These are phyloP conservation scores for Rhabdomys pumilio DNA, from an alignment of 2,797 vertebrate genomes.

Conservation along the genomic window DNA sequence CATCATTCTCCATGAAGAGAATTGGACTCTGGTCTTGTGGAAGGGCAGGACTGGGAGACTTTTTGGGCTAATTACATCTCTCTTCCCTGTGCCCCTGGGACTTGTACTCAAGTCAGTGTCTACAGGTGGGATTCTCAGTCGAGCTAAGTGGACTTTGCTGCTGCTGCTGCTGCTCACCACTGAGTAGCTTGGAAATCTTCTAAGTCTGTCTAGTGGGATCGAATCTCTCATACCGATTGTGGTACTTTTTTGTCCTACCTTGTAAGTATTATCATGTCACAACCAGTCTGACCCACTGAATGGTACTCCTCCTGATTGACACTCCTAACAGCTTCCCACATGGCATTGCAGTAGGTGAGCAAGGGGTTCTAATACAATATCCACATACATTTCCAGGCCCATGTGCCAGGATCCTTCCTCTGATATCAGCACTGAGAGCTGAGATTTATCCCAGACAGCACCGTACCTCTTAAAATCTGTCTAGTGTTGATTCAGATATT, in stretches of 20 bases:
- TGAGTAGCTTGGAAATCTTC: not conserved
- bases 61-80: not conserved
- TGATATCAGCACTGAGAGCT: not conserved
- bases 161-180: not conserved
- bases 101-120: not conserved
- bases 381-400: not conserved
- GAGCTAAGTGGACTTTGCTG: not conserved
- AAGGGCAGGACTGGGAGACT: not conserved
- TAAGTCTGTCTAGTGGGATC: not conserved
- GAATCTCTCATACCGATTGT: not conserved
- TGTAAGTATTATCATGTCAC: not conserved
- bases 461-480: not conserved
- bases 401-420: not conserved
- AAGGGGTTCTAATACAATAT: not conserved
- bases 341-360: not conserved
- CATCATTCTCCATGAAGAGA: constrained; percentile 27
- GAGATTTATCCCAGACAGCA: not conserved
- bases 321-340: not conserved
- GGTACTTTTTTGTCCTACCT: not conserved
- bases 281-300: not conserved
- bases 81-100: not conserved
- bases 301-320: not conserved
- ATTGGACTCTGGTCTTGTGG: not conserved
- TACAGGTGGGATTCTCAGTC: not conserved
- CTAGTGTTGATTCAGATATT: constrained; percentile 22